A percentile compares a stretch with the other conserved stretches of the same genome.
Evolutionary conservation across 2,113 vertebrate species (phyloP).

Genomic region (Gallinago undulata): DNA sequence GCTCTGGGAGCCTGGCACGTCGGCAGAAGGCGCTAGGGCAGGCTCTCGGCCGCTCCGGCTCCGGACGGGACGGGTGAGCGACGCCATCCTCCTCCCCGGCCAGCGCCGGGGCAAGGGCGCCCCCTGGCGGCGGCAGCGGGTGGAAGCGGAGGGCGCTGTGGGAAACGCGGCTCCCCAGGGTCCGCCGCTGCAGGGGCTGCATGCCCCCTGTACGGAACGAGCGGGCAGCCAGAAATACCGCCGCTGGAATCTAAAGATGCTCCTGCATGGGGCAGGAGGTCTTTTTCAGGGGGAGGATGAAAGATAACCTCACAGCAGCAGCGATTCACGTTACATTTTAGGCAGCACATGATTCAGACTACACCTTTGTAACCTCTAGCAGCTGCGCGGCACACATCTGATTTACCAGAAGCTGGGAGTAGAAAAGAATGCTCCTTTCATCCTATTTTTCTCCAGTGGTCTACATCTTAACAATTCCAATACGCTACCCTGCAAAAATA

Average conservation of each 20-base stretch:
- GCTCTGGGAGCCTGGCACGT: fast-evolving
- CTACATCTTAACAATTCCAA: neutral
- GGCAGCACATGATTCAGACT: no score
- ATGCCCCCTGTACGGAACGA: fast-evolving
- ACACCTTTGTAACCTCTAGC: neutral
- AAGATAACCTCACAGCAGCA: neutral
- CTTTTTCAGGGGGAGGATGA: neutral
- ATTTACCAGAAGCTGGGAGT: neutral
- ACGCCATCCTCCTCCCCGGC: fast-evolving
- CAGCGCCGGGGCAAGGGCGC: neutral
- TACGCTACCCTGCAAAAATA: neutral
- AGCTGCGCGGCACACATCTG: neutral
- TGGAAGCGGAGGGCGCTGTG: fast-evolving
- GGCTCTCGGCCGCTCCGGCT: fast-evolving
- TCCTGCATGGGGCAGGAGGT: neutral
- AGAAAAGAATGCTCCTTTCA: neutral
- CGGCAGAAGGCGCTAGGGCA: fast-evolving
- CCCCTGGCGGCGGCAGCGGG: conserved; percentile 2
- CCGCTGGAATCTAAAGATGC: fast-evolving
- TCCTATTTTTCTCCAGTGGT: neutral
- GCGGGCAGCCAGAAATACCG: neutral
- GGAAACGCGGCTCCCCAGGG: neutral
- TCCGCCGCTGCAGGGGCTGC: fast-evolving
- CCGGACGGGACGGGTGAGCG: fast-evolving
- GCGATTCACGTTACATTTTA: no score